These are phyloP conservation scores for Drosophila micromelanica DNA, from an alignment of 1,140 invertebrate species.

Conservation along the genomic window DNA sequence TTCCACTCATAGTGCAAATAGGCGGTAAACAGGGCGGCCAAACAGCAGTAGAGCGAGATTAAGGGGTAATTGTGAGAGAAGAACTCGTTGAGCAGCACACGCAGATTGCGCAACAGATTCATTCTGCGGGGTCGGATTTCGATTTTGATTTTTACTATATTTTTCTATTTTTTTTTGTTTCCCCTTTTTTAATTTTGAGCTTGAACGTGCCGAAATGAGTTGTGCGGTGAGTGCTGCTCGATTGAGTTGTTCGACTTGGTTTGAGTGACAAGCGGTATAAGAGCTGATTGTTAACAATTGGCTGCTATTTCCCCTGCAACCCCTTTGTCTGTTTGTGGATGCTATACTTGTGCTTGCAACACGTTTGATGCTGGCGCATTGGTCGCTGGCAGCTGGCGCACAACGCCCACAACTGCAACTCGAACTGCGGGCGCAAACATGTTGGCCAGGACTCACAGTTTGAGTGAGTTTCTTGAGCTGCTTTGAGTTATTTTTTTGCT, in stretches of 20 bases:
- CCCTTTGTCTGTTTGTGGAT: constrained; percentile 22
- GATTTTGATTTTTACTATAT: background rate
- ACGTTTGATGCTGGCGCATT: constrained; percentile 1
- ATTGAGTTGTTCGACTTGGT: background rate
- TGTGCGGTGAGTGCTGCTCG: constrained; percentile 22
- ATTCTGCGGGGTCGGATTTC: constrained; percentile 32
- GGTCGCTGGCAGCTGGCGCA: background rate
- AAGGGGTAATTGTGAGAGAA: constrained; percentile 63
- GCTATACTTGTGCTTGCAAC: constrained; percentile 6
- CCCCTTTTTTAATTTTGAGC: constrained; percentile 34
- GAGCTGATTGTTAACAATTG: background rate
- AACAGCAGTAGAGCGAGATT: constrained; percentile 56
- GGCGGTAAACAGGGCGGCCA: constrained; percentile 52
- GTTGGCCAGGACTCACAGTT: background rate
- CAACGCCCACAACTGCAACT: constrained; percentile 53
- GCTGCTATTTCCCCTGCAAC: constrained; percentile 29
- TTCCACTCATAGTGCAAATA: constrained; percentile 74
- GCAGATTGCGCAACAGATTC: constrained; percentile 57
- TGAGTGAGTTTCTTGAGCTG: background rate
- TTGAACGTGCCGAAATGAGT: constrained; percentile 38
- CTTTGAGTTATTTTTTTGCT: background rate
- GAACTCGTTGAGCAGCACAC: constrained; percentile 45
- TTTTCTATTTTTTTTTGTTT: background rate
- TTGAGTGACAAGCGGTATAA: constrained; percentile 14
- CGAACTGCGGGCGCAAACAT: constrained; percentile 17